Percentiles rank a stretch among this genome's conserved stretches.
These are phyloP conservation scores for Pteronotus mesoamericanus DNA, from an alignment of 2,797 vertebrate genomes.

Conservation along the genomic window DNA sequence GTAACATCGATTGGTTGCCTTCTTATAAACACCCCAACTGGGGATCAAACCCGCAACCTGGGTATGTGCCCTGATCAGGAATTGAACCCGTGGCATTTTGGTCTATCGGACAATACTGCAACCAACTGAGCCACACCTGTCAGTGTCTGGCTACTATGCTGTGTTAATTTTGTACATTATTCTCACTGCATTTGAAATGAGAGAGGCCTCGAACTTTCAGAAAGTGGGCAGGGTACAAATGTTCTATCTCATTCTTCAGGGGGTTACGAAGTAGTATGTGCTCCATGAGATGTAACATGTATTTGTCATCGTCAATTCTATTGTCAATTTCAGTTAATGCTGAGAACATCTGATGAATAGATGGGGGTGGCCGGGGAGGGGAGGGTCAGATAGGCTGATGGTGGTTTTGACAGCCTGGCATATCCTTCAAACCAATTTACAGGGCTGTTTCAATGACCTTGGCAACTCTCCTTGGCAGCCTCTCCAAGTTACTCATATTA, in stretches of 20 bases:
- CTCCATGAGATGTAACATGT: background rate
- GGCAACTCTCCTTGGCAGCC: constrained; percentile 25
- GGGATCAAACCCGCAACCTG: too few species aligned
- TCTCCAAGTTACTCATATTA: constrained; percentile 51
- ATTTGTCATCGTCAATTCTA: background rate
- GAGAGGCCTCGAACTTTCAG: background rate
- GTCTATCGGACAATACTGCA: background rate
- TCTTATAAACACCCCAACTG: too few species aligned
- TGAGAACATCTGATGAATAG: constrained; percentile 22
- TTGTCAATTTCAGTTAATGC: constrained; percentile 57
- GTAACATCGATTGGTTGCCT: too few species aligned
- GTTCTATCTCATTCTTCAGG: background rate
- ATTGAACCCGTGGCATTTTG: too few species aligned
- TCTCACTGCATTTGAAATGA: background rate
- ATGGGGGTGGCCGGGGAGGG: background rate
- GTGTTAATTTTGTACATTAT: background rate
- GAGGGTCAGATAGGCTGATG: constrained; percentile 23
- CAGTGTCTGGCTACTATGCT: background rate
- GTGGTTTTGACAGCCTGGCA: constrained; percentile 5
- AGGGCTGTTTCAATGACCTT: constrained; percentile 55
- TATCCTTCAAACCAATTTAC: constrained; percentile 45
- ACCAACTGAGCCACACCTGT: background rate
- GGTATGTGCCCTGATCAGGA: too few species aligned
- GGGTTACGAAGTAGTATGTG: background rate
- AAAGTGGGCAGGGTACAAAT: background rate